A percentile compares a stretch with the other conserved stretches of the same genome.
Evolutionary conservation across 2,888 invertebrate genomes (phyloP).

Genomic region (Auanema freiburgensis): DNA sequence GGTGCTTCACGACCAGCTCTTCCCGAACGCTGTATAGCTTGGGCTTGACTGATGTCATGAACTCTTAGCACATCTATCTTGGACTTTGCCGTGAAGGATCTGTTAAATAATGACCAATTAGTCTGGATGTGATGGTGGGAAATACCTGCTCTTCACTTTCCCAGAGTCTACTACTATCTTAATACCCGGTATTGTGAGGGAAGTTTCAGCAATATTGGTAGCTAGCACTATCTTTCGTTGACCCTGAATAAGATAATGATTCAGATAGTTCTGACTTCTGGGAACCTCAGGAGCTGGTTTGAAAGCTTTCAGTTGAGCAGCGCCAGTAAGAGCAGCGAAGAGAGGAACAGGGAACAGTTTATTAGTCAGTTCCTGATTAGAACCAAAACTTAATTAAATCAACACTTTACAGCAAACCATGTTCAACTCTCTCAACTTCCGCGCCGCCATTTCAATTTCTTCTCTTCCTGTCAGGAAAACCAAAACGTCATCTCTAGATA

Average conservation of each 20-base stretch:
- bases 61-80: slow-evolving; percentile 77
- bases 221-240: slow-evolving; percentile 81
- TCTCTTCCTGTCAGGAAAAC: slow-evolving; percentile 83
- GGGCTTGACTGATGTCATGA: slow-evolving; percentile 82
- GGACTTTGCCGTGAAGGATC: slow-evolving; percentile 48
- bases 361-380: slow-evolving; percentile 13
- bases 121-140: neutral
- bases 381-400: neutral
- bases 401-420: slow-evolving; percentile 9
- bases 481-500: slow-evolving; percentile 55
- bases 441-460: slow-evolving; percentile 76
- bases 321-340: slow-evolving; percentile 84
- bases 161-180: slow-evolving; percentile 72
- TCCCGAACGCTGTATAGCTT: slow-evolving; percentile 88
- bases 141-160: slow-evolving; percentile 61
- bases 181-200: slow-evolving; percentile 91
- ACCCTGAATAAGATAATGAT: slow-evolving; percentile 17
- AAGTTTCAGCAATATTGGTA: slow-evolving; percentile 96
- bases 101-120: slow-evolving; percentile 24
- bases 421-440: slow-evolving; percentile 64
- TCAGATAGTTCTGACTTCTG: too few relatives aligned
- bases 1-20: slow-evolving; percentile 77
- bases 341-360: slow-evolving; percentile 72
- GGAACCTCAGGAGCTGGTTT: slow-evolving; percentile 65
- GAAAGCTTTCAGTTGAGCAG: slow-evolving; percentile 85